Base-by-base conservation (phyloP, 2,113 vertebrate species). In the Heloderma charlesbogerti region DNA sequence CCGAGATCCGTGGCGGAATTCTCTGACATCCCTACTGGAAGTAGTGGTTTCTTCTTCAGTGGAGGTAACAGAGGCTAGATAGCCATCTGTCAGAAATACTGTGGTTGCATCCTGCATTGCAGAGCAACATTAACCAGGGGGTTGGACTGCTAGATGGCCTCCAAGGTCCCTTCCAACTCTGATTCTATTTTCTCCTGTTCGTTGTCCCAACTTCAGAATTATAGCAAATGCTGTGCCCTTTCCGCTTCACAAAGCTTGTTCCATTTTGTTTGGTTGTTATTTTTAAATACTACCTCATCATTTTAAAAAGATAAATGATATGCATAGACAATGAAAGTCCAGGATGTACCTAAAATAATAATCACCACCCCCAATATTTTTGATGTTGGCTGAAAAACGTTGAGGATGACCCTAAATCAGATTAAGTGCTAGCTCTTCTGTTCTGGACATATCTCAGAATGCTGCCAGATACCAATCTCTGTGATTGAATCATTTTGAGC, bases 401-500 rank as follows among this genome's bases (percentile, higher is more conserved):
- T 96, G 96, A 95, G 97, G 97, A 95, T 92, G 94, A 93, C 89
- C 90, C 90, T 97, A 96, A 97, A 98, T 98, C 95, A 97, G 95
- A 97, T 97, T 98, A 97, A 98, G 95, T 96, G 96, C 93, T 95
- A 91, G 92, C 93, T 97, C 93, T 96, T 94, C 88, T 94, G 89
- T 92, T 94, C 96, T 95, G 94, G 86, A 86, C 66, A 40, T 95
- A 94, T 96, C 95, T 96, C 40, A 96, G 97, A 97, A 94, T 86
- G 69, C 92, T 96, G 96, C 98, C 98, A 97, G 95, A 97, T 88
- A 97, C 96, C 98, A 97, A 98, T 98, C 95, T 97, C 93, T 60
- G 94, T 87, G 96, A 98, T 98, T 98, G 97, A 98, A 95, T 98
- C 96, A 97, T 97, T 97, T 95, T 93, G 92, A 94, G 95, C 78